Conservation (phyloP, 2,797 vertebrate species). For the Gymnoscopelus microlampas region DNA sequence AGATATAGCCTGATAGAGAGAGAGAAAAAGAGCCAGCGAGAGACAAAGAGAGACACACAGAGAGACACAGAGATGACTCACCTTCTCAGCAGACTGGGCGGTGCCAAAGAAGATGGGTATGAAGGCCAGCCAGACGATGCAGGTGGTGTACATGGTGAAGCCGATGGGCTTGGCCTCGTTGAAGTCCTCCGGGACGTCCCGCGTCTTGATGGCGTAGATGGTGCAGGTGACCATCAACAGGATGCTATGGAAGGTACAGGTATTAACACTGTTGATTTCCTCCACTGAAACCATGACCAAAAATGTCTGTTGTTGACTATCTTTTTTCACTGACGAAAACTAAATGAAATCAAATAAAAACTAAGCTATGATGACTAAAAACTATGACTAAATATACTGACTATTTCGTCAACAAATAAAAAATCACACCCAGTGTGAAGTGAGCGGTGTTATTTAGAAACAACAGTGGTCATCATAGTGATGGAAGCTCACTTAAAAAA, state of each 20-base stretch:
- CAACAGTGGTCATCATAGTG: no score
- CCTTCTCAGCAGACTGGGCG: constrained; percentile 98
- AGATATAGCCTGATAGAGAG: constrained; percentile 23
- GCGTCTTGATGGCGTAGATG: constrained; percentile 99
- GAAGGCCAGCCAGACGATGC: constrained; percentile 99
- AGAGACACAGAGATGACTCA: constrained; percentile 75
- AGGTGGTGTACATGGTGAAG: constrained; percentile 99
- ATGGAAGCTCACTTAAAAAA: no score
- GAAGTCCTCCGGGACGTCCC: constrained; percentile 99
- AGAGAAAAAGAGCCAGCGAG: constrained; percentile 45
- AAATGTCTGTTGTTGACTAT: no score
- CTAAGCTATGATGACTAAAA: no score
- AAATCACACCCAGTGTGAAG: no score
- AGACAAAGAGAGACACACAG: neutral
- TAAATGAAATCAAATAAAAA: no score
- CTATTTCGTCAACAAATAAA: no score
- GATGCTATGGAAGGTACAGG: constrained; percentile 82
- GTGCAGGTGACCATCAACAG: constrained; percentile 99
- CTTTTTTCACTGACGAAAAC: no score
- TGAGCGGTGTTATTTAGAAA: no score
- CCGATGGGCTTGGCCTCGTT: constrained; percentile 99
- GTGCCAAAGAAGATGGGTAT: constrained; percentile 99
- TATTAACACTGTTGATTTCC: no score
- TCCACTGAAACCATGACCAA: no score
- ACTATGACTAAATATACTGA: no score